These are phyloP conservation scores for Ascidia mentula DNA, from an alignment of 23 tunicate genomes.

Conservation along the genomic window DNA sequence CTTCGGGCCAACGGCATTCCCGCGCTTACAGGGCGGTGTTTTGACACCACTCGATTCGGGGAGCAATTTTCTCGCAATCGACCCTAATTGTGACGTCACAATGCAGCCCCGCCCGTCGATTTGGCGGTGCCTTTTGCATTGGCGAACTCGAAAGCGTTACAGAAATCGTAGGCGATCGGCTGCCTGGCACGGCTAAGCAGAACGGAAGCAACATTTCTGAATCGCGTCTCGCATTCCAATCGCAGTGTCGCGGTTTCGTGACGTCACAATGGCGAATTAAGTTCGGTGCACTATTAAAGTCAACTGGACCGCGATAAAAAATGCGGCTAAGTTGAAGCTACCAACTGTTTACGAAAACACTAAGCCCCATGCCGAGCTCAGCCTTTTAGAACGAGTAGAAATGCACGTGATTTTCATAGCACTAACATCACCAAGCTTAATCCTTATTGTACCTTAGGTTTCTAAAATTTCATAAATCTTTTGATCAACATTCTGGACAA, in stretches of 20 bases:
- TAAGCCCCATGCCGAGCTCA: no score
- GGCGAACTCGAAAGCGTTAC: neutral
- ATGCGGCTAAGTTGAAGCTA: neutral
- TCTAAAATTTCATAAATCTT: neutral
- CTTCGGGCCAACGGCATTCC: neutral
- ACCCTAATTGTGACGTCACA: constrained; percentile 22
- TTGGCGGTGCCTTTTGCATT: constrained; percentile 7
- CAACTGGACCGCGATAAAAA: neutral
- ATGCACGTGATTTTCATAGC: neutral
- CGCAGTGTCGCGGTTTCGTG: constrained; percentile 1
- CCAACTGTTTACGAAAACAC: neutral
- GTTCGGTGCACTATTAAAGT: neutral
- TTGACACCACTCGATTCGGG: neutral
- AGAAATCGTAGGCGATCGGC: neutral
- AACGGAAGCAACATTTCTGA: neutral
- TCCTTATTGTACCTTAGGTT: neutral
- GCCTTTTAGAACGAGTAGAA: no score
- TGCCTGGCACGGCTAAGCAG: neutral
- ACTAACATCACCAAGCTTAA: neutral
- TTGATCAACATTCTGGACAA: neutral
- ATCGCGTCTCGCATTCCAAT: neutral
- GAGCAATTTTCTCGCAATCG: neutral
- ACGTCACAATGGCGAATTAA: neutral
- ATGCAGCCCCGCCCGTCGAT: constrained; percentile 19
- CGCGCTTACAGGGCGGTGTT: neutral